Evolutionary conservation across 2,888 invertebrate genomes (phyloP).

Genomic region (Lacanobia oleracea): DNA sequence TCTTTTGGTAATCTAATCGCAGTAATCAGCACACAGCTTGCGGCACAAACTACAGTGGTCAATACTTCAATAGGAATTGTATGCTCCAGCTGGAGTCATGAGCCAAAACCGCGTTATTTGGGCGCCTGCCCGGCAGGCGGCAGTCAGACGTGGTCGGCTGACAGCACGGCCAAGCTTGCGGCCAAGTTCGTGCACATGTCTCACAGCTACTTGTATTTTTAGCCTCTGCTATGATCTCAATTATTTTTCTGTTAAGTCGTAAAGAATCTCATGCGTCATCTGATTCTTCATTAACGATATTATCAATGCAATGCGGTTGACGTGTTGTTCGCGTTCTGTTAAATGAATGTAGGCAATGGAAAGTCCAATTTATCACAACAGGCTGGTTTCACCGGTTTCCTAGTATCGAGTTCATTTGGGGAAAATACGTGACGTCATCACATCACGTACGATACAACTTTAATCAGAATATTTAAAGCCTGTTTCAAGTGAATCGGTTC

Average conservation of each 20-base stretch:
- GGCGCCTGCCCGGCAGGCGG: slow-evolving; percentile 22
- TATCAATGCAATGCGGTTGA: not conserved
- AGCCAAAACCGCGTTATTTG: slow-evolving; percentile 13
- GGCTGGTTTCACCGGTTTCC: slow-evolving; percentile 26
- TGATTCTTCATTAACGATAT: slow-evolving; percentile 7
- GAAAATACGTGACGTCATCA: slow-evolving; percentile 35
- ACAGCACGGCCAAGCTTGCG: not conserved
- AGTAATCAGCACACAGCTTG: not conserved
- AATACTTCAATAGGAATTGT: not conserved
- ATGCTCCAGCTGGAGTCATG: slow-evolving; percentile 16
- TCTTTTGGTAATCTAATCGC: not conserved
- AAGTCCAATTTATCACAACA: slow-evolving; percentile 16
- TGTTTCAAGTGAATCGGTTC: slow-evolving; percentile 23
- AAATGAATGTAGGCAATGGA: slow-evolving; percentile 1
- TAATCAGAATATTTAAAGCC: slow-evolving; percentile 44
- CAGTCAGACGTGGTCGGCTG: not conserved
- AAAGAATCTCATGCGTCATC: slow-evolving; percentile 8
- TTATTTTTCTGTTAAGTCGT: slow-evolving; percentile 4
- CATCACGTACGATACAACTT: slow-evolving; percentile 40
- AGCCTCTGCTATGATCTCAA: not conserved
- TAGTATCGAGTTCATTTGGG: slow-evolving; percentile 39
- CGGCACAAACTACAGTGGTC: slow-evolving; percentile 6
- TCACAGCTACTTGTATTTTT: not conserved
- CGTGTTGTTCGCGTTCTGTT: not conserved
- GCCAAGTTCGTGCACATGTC: slow-evolving; percentile 11